A percentile compares a stretch with the other conserved stretches of the same genome.
Conservation (phyloP, 1,140 invertebrate genomes). For the Papilio aristodemus region DNA sequence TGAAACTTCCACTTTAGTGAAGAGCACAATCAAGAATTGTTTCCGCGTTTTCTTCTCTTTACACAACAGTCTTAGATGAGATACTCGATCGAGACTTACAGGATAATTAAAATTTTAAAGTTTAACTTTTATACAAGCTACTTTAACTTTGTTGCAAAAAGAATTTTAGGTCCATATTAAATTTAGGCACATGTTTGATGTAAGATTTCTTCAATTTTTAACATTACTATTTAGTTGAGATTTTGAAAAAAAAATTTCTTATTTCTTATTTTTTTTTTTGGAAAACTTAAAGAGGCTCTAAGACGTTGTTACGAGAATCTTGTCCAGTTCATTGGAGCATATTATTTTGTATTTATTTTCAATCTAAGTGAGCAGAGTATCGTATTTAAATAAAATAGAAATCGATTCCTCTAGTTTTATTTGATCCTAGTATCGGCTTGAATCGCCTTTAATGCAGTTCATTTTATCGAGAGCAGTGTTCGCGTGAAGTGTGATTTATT, state of each 20-base stretch:
- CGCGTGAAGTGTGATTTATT: slow-evolving; percentile 28
- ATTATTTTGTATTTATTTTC: too few relatives aligned
- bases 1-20: slow-evolving; percentile 28
- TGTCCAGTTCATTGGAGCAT: too few relatives aligned
- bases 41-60: slow-evolving; percentile 15
- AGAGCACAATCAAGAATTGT: slow-evolving; percentile 29
- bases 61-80: slow-evolving; percentile 8
- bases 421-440: background rate
- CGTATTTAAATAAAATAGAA: background rate
- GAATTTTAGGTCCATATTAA: background rate
- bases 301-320: too few relatives aligned
- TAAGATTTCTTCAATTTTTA: too few relatives aligned
- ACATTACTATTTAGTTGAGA: too few relatives aligned
- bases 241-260: too few relatives aligned
- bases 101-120: slow-evolving; percentile 8
- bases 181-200: too few relatives aligned
- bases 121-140: background rate
- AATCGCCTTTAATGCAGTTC: slow-evolving; percentile 28
- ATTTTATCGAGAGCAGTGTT: slow-evolving; percentile 30
- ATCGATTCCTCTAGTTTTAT: slow-evolving; percentile 7
- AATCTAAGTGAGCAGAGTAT: background rate
- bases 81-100: background rate
- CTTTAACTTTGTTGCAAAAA: background rate
- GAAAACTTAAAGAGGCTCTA: too few relatives aligned
- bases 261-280: too few relatives aligned